These are phyloP conservation scores for Pedetes capensis DNA, from an alignment of 2,113 vertebrate species.

Conservation along the genomic window DNA sequence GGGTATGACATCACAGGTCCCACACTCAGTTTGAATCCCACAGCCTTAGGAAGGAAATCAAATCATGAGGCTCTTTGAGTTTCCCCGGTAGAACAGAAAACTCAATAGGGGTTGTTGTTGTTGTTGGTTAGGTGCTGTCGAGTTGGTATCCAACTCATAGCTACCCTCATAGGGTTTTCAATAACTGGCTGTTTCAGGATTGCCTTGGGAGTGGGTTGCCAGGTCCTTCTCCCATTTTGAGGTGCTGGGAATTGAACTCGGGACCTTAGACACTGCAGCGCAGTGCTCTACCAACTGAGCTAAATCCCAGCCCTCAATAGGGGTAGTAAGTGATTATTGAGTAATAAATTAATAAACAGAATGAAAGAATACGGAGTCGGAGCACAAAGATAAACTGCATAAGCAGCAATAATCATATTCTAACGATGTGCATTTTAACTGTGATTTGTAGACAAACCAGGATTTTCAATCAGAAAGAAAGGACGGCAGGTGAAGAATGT, in stretches of 20 bases:
- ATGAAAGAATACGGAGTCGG: not conserved
- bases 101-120: too few species aligned
- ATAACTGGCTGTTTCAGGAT: too few species aligned
- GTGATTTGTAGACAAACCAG: conserved; percentile 16
- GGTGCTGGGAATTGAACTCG: too few species aligned
- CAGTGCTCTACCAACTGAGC: too few species aligned
- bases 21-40: rapidly evolving
- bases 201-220: too few species aligned
- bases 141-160: too few species aligned
- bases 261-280: too few species aligned
- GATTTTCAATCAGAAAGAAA: conserved; percentile 9
- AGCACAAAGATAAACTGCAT: not conserved
- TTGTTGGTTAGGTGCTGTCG: too few species aligned
- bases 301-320: too few species aligned
- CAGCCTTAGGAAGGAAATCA: not conserved
- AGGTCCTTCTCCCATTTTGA: too few species aligned
- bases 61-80: not conserved
- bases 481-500: not conserved
- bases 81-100: not conserved
- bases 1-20: too few species aligned
- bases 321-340: not conserved
- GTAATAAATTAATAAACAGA: not conserved
- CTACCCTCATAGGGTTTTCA: too few species aligned
- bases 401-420: not conserved
- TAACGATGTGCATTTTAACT: not conserved